phyloP scores from a whole-genome alignment of 2,888 invertebrate genomes.

The Boloria selene region DNA sequence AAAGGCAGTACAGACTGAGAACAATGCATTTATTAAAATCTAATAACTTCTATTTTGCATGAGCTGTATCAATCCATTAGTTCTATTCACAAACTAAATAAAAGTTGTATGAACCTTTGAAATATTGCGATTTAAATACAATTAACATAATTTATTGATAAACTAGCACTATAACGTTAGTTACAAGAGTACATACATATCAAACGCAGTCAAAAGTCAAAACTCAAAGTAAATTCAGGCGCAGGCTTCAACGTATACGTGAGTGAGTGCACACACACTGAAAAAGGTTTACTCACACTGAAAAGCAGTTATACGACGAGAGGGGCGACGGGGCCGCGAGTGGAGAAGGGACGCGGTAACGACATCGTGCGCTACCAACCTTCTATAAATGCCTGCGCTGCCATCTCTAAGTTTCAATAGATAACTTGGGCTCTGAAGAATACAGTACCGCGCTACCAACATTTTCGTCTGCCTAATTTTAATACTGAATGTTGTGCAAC shows the following conservation, averaged over 20 bases:
- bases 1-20: too few relatives aligned
- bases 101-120: too few relatives aligned
- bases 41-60: too few relatives aligned
- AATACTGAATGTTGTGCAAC: constrained; percentile 67
- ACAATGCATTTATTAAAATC: too few relatives aligned
- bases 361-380: constrained; percentile 58
- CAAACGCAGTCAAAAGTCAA: constrained; percentile 1
- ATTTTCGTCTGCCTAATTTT: constrained; percentile 56
- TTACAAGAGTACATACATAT: too few relatives aligned
- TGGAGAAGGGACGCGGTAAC: constrained; percentile 48
- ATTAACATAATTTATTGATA: too few relatives aligned
- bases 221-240: constrained; percentile 40
- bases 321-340: constrained; percentile 41
- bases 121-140: too few relatives aligned
- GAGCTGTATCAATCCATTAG: too few relatives aligned
- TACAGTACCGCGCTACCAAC: constrained; percentile 72
- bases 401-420: constrained; percentile 82
- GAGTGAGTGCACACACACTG: constrained; percentile 50
- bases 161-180: too few relatives aligned
- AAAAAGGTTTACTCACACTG: constrained; percentile 40
- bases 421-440: constrained; percentile 76
- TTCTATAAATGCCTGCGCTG: constrained; percentile 78
- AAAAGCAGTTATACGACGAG: constrained; percentile 42
- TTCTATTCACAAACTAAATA: too few relatives aligned
- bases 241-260: constrained; percentile 42